These are phyloP conservation scores for Diploscapter pachys DNA, from an alignment of 1,140 invertebrate genomes.

Conservation along the genomic window DNA sequence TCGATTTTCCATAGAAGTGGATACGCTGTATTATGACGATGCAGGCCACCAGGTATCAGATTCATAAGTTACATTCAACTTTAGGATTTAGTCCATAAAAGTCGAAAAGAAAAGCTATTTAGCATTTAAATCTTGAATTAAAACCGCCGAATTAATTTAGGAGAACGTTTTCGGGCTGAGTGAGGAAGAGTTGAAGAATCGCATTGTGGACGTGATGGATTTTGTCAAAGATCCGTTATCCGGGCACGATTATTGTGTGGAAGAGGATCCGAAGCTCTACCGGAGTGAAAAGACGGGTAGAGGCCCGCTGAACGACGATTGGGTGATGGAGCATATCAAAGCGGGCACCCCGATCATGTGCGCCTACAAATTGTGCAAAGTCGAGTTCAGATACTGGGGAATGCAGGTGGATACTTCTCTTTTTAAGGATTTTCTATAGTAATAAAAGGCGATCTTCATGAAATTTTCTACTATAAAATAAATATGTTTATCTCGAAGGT, in stretches of 20 bases:
- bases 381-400: slow-evolving; percentile 98
- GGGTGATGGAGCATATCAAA: slow-evolving; percentile 59
- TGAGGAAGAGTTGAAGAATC: slow-evolving; percentile 75
- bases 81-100: too few relatives aligned
- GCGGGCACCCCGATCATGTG: slow-evolving; percentile 82
- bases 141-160: slow-evolving; percentile 16
- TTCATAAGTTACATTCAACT: too few relatives aligned
- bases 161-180: slow-evolving; percentile 93
- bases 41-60: slow-evolving; percentile 66
- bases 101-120: too few relatives aligned
- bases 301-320: slow-evolving; percentile 76
- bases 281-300: slow-evolving; percentile 83
- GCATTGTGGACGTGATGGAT: slow-evolving; percentile 89
- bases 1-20: slow-evolving; percentile 95
- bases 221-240: slow-evolving; percentile 86
- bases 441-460: too few relatives aligned
- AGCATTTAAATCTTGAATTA: too few relatives aligned
- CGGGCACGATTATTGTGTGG: slow-evolving; percentile 81
- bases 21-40: slow-evolving; percentile 93
- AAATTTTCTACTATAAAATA: too few relatives aligned
- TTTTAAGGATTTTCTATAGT: too few relatives aligned
- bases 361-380: slow-evolving; percentile 95
- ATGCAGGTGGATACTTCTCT: slow-evolving; percentile 68
- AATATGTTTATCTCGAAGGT: too few relatives aligned
- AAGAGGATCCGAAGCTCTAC: slow-evolving; percentile 90